Conservation (phyloP, 2,888 invertebrate genomes). For the Ectemnius cavifrons region DNA sequence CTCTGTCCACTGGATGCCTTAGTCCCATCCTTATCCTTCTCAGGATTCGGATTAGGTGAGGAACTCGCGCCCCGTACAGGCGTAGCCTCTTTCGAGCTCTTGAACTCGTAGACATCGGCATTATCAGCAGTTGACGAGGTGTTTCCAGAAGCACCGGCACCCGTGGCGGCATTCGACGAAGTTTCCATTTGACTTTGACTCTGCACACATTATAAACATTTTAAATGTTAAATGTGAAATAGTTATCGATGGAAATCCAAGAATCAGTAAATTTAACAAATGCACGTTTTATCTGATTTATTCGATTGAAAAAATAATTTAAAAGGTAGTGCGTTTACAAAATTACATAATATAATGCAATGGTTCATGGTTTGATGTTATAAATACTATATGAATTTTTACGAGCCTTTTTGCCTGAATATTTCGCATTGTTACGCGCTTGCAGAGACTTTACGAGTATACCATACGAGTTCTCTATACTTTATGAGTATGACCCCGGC, state of each 20-base stretch:
- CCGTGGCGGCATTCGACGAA: constrained; percentile 60
- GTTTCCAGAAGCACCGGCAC: constrained; percentile 44
- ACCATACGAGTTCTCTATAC: constrained; percentile 17
- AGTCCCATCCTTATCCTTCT: constrained; percentile 72
- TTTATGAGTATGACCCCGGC: not conserved
- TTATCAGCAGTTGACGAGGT: constrained; percentile 67
- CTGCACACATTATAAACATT: constrained; percentile 33
- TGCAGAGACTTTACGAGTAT: not conserved
- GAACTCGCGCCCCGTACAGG: constrained; percentile 75
- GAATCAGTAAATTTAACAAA: too few relatives aligned
- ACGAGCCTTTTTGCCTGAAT: not conserved
- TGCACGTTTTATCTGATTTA: too few relatives aligned
- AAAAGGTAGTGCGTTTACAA: too few relatives aligned
- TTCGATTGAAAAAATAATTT: too few relatives aligned
- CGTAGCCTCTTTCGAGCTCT: constrained; percentile 80
- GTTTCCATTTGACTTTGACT: constrained; percentile 68
- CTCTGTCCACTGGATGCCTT: constrained; percentile 36
- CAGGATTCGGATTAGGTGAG: constrained; percentile 77
- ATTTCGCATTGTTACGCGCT: constrained; percentile 12
- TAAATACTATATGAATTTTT: not conserved
- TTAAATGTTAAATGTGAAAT: too few relatives aligned
- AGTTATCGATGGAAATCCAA: too few relatives aligned
- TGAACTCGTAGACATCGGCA: constrained; percentile 82
- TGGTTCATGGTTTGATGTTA: too few relatives aligned
- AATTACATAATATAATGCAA: too few relatives aligned